phyloP scores from a whole-genome alignment of 2,888 invertebrate species.

The Andrena bucephala region DNA sequence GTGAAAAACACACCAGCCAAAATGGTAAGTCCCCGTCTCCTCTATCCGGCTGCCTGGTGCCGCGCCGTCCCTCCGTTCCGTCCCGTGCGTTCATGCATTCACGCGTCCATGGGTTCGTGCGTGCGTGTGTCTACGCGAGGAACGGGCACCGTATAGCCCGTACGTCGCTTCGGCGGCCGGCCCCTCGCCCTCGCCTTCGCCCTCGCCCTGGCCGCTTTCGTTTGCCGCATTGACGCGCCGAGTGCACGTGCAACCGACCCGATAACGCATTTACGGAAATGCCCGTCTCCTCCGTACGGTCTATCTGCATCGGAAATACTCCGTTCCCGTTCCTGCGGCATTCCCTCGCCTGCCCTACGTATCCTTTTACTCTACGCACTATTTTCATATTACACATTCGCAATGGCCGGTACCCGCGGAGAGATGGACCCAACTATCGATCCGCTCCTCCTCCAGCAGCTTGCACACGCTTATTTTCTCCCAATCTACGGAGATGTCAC shows the following conservation, averaged over 20 bases:
- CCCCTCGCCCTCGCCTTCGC: conserved; percentile 55
- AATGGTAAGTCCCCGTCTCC: conserved; percentile 67
- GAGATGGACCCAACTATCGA: conserved; percentile 61
- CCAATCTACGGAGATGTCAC: conserved; percentile 29
- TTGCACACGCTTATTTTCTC: conserved; percentile 28
- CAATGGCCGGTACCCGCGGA: conserved; percentile 56
- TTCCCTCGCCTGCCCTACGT: not conserved
- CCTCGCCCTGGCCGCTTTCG: conserved; percentile 44
- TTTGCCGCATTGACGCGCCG: conserved; percentile 75
- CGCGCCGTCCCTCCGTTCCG: not conserved
- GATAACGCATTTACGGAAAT: conserved; percentile 57
- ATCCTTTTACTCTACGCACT: conserved; percentile 46
- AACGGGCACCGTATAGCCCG: not conserved
- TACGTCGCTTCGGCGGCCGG: conserved; percentile 38
- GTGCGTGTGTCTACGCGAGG: conserved; percentile 46
- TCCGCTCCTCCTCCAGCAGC: conserved; percentile 43
- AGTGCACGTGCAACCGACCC: conserved; percentile 67
- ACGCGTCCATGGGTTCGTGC: not conserved
- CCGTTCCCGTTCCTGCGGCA: not conserved
- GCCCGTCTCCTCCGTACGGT: not conserved
- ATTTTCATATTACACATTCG: conserved; percentile 58
- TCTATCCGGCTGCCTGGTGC: conserved; percentile 19
- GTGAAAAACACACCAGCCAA: conserved; percentile 54
- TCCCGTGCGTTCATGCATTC: conserved; percentile 23
- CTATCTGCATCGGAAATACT: not conserved